Evolutionary conservation across 1,140 invertebrate genomes (phyloP).

Genomic region (Aplysia californica): DNA sequence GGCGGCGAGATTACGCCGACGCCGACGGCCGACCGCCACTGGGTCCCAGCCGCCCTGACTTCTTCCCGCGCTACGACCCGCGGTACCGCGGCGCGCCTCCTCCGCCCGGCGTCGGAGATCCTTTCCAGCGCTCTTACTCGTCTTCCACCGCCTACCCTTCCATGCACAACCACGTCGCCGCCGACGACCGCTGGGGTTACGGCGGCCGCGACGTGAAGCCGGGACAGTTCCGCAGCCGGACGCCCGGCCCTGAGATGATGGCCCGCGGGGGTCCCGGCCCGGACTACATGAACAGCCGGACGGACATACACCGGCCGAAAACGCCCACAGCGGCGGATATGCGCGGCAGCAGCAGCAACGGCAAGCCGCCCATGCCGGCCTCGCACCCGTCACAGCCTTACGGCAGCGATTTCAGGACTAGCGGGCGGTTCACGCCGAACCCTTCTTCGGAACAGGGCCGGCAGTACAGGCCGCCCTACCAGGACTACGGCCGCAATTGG

Average conservation of each 20-base stretch:
- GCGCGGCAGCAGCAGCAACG: conserved; percentile 47
- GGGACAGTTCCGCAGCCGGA: conserved; percentile 62
- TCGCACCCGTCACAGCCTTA: not conserved
- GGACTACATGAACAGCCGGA: conserved; percentile 24
- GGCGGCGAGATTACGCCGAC: conserved; percentile 35
- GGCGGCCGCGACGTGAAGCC: conserved; percentile 47
- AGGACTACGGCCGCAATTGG: conserved; percentile 29
- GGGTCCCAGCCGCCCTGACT: conserved; percentile 49
- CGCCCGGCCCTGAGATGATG: conserved; percentile 66
- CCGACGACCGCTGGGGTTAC: conserved; percentile 38
- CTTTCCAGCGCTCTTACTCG: conserved; percentile 9
- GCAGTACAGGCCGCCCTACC: conserved; percentile 27
- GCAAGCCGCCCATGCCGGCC: conserved; percentile 22
- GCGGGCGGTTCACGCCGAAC: conserved; percentile 40
- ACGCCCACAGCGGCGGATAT: conserved; percentile 64
- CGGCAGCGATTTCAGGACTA: conserved; percentile 36
- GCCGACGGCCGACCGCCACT: conserved; percentile 46
- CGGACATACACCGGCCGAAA: conserved; percentile 52
- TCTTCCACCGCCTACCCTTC: not conserved
- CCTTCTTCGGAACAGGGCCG: conserved; percentile 39
- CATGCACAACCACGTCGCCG: conserved; percentile 44
- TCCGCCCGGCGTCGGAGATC: conserved; percentile 9
- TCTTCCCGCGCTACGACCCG: conserved; percentile 31
- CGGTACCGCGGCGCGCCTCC: not conserved
- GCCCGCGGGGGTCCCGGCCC: conserved; percentile 40